Evolutionary conservation across 2,113 vertebrate species (phyloP), one percentile per base, ranked within the genome.

Genomic region (Melanerpes formicivorus): DNA sequence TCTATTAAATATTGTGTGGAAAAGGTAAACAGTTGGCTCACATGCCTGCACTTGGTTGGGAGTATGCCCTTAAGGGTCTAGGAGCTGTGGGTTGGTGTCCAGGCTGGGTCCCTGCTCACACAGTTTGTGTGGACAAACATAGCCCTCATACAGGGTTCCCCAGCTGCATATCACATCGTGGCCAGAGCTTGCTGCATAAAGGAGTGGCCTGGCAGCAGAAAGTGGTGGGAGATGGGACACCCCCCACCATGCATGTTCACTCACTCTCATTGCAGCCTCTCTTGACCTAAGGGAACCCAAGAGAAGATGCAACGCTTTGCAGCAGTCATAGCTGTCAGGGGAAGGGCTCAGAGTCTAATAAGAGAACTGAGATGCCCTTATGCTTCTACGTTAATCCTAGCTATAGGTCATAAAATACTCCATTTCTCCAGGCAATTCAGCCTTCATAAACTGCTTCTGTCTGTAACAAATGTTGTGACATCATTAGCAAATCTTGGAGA

Each of bases 81-180:
- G 60, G 56, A 84, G 59, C 32, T 56, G 69, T 8, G 79, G 23
- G 58, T 8, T 25, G 10, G 14, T 27, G 1, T 23, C 29, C 29
- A n/a, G 19, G 27, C 32, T 56, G 56, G 32, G 52, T 37, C 14
- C n/a, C 25, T 48, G 48, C 7, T 50, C 70, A 7, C 48, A 3
- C 18, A 5, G 30, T 22, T 48, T 8, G 18, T 2, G 1, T 11
- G 46, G 66, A 60, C 14, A 6, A 26, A 10, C 2, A 4, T 16
- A 82, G 12, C 59, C 40, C 72, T 12, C 1, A 29, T 42, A 6
- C 32, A 27, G 60, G 30, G 26, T 4, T 65, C 29, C 52, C 60
- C 15, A 1, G n/a, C 58, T 74, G 65, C 48, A 2, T 22, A 0
- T 71, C 29, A 0, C 5, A 4, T 14, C 2, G 0, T 23, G 22